Base-by-base conservation (phyloP, 2,113 vertebrate genomes). In the Carettochelys insculpta region DNA sequence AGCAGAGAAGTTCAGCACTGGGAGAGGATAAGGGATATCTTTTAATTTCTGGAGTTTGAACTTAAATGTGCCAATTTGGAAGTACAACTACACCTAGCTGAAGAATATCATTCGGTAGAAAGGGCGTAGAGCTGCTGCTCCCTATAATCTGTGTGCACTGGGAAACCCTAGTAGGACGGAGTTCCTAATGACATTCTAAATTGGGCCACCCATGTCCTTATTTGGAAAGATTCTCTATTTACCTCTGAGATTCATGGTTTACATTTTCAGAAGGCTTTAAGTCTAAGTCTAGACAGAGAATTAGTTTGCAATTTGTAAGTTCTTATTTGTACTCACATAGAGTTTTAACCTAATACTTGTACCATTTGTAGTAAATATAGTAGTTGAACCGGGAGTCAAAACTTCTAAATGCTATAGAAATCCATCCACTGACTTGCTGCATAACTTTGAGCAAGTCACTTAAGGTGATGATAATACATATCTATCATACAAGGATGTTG, bases 321-420 rank as follows among this genome's bases (percentile, higher is more conserved):
- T 80, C 19, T 80, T 51, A 58, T 77, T 77, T 82, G n/a, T 51
- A 51, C 65, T 38, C 8, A 34, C 73, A 25, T 43, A 75, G 54
- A 19, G 38, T 77, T 61, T 84, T 51, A 61, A 88, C 47, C 77
- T 87, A 80, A 1, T 20, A 71, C 48, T 48, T 82, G 6, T 54
- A 79, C 61, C 45, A 47, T 86, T 34, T 80, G 17, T 71, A 91
- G 17, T 71, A 91, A 90, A 85, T 65, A 78, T 54, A 86, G 88
- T 1, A 34, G 1, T 3, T 78, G 77, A 51, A 87, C 5, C 8
- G 25, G 48, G 11, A 22, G 1, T 31, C 89, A 89, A 50, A 17
- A 3, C 5, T 17, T 82, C 24, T 27, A 1, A 0, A 17, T 86
- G 29, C 5, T 2, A 85, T 52, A 17, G 24, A 41, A n/a, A 1